Evolutionary conservation across 2,113 vertebrate genomes (phyloP).

Genomic region (Varanus salvator): DNA sequence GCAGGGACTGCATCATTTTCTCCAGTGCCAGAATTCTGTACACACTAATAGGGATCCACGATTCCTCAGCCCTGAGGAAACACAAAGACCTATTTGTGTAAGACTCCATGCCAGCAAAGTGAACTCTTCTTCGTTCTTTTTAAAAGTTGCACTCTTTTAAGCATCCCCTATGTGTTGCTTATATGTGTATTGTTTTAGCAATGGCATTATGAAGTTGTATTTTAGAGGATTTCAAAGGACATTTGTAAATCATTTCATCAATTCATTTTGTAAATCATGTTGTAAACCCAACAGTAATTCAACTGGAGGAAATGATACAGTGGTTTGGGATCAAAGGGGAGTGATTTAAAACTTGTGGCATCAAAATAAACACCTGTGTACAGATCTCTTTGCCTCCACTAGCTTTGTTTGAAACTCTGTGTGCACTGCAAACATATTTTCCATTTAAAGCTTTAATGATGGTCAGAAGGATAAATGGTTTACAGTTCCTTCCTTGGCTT

Average conservation of each 20-base stretch:
- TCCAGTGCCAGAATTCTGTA: background rate
- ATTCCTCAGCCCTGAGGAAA: background rate
- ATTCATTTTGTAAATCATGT: conserved; percentile 71
- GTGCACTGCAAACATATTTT: background rate
- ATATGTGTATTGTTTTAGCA: conserved; percentile 61
- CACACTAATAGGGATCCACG: background rate
- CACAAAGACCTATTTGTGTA: background rate
- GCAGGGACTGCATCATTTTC: background rate
- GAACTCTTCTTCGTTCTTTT: conserved; percentile 56
- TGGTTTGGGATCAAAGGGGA: conserved; percentile 66
- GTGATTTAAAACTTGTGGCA: conserved; percentile 65
- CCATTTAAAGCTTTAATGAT: conserved; percentile 21
- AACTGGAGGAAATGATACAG: conserved; percentile 59
- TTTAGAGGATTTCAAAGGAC: conserved; percentile 71
- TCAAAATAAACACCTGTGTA: conserved; percentile 76
- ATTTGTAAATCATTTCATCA: conserved; percentile 72
- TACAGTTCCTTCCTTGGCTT: background rate
- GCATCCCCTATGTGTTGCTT: conserved; percentile 45
- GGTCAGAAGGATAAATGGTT: background rate
- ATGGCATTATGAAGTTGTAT: conserved; percentile 71
- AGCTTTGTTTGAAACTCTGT: background rate
- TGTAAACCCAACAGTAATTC: conserved; percentile 75
- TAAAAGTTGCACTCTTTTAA: conserved; percentile 48
- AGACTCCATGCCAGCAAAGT: background rate
- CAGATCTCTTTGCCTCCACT: conserved; percentile 57